Conservation (phyloP, 2,113 vertebrate species). For the Poeciliopsis prolifica region DNA sequence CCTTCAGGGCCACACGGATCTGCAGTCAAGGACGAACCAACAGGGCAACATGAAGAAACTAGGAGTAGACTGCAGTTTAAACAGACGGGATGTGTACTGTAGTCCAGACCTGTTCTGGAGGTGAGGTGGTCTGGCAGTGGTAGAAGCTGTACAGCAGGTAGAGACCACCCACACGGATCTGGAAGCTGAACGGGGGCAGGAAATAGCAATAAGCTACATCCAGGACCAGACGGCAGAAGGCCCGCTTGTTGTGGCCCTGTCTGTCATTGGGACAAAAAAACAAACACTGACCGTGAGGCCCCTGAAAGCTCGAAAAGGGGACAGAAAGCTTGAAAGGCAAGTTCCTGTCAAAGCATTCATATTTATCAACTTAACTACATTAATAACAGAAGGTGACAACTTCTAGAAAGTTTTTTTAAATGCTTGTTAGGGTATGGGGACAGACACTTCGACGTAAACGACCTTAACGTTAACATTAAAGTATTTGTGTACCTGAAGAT, state of each 20-base stretch:
- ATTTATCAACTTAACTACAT: no score
- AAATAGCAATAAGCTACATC: constrained; percentile 81
- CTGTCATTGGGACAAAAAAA: constrained; percentile 78
- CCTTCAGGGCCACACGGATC: constrained; percentile 89
- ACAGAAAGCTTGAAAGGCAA: background rate
- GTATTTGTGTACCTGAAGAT: constrained; percentile 82
- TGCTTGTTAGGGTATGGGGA: no score
- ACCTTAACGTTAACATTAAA: background rate
- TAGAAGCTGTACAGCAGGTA: constrained; percentile 91
- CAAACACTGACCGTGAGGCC: background rate
- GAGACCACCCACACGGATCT: constrained; percentile 92
- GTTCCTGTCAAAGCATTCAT: no score
- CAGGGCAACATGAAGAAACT: no score
- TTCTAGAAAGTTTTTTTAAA: no score
- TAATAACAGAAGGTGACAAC: no score
- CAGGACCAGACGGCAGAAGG: constrained; percentile 83
- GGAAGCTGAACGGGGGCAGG: constrained; percentile 90
- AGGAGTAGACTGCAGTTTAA: rapidly evolving
- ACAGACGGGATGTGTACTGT: rapidly evolving
- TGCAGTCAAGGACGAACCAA: constrained; percentile 42
- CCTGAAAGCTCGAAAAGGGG: background rate
- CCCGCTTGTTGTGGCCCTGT: constrained; percentile 76
- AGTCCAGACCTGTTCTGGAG: constrained; percentile 85
- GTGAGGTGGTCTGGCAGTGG: constrained; percentile 81
- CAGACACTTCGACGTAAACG: no score